Evolutionary conservation across 2,113 vertebrate species (phyloP).

Genomic region (Oxygymnocypris stewartii): DNA sequence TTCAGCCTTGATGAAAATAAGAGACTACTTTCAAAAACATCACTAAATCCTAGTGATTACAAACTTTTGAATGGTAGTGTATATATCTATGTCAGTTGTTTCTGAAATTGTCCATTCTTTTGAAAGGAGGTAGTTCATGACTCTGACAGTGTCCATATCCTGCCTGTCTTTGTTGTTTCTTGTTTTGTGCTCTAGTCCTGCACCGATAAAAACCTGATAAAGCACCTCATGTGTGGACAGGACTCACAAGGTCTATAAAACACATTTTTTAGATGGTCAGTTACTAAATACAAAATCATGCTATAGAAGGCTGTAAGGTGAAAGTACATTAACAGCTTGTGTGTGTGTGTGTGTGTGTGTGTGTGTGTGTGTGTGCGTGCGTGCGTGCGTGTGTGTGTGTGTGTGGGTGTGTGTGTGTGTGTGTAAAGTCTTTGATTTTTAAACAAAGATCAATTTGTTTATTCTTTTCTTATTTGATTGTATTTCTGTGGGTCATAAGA

Average conservation of each 20-base stretch:
- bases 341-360: not conserved
- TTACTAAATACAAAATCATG: not conserved
- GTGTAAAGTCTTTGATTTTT: not conserved
- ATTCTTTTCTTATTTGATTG: not conserved
- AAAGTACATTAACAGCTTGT: not conserved
- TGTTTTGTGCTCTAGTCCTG: not conserved
- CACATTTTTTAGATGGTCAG: not conserved
- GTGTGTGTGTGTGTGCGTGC: not conserved
- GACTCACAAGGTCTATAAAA: not conserved
- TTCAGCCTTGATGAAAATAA: not conserved
- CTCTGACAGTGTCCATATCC: not conserved
- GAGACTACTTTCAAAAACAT: not conserved
- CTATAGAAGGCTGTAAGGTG: not conserved
- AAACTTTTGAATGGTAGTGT: not conserved
- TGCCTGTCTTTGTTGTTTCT: not conserved
- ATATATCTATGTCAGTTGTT: not conserved
- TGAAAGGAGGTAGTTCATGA: not conserved
- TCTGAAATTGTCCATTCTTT: not conserved
- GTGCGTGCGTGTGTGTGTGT: not conserved
- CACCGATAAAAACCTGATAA: conserved; percentile 2
- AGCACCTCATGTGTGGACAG: not conserved
- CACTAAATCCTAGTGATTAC: not conserved
- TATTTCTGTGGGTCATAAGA: not conserved
- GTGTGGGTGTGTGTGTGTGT: not conserved
- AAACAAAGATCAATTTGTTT: conserved; percentile 3